These are phyloP conservation scores for Myopa testacea DNA, from an alignment of 2,888 invertebrate genomes.

Conservation along the genomic window DNA sequence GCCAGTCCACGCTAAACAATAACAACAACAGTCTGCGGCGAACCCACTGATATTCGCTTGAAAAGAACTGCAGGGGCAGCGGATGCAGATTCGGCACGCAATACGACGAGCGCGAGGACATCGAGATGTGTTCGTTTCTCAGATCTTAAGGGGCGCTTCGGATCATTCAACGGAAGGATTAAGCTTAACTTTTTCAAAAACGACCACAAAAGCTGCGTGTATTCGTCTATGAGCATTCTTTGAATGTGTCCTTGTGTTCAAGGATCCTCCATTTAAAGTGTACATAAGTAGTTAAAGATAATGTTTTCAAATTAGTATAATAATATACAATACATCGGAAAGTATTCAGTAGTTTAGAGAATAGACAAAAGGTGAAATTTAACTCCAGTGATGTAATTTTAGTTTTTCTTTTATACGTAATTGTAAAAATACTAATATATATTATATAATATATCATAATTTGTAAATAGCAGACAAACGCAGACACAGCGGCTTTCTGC, in stretches of 20 bases:
- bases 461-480: not conserved
- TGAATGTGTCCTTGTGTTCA: not conserved
- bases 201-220: conserved; percentile 18
- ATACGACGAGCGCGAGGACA: conserved; percentile 50
- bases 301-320: not conserved
- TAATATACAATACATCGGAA: too few species aligned
- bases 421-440: conserved; percentile 34
- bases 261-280: conserved; percentile 10
- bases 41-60: conserved; percentile 64
- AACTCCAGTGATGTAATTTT: conserved; percentile 64
- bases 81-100: conserved; percentile 46
- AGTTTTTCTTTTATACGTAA: conserved; percentile 52
- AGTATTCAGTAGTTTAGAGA: conserved; percentile 39
- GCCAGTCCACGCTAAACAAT: conserved; percentile 38
- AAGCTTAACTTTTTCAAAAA: not conserved
- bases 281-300: conserved; percentile 12
- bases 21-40: conserved; percentile 61
- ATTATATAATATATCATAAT: not conserved
- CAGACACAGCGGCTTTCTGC: not conserved
- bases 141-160: conserved; percentile 40
- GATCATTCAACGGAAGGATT: not conserved
- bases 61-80: conserved; percentile 54
- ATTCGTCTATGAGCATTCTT: conserved; percentile 27
- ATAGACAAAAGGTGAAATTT: conserved; percentile 46
- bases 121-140: conserved; percentile 59